Evolutionary conservation across 2,113 vertebrate species (phyloP).

Genomic region (Chaetura pelagica): DNA sequence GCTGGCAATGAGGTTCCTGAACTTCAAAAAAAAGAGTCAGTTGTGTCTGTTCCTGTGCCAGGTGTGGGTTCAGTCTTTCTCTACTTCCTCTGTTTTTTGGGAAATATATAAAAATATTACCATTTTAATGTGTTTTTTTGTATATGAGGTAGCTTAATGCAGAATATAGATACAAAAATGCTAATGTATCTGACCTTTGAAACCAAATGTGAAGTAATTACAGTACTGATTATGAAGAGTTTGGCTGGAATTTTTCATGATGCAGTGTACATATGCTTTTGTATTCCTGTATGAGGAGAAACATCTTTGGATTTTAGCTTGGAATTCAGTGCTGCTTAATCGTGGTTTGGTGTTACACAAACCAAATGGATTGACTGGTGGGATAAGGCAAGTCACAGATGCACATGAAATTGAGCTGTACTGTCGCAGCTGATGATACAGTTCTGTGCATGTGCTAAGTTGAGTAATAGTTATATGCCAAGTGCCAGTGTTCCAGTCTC

Average conservation of each 20-base stretch:
- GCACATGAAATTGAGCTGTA: background rate
- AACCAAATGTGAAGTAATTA: background rate
- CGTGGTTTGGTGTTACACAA: background rate
- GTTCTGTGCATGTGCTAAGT: background rate
- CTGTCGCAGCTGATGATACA: background rate
- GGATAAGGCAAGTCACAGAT: background rate
- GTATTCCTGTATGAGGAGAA: background rate
- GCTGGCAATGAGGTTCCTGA: slow-evolving; percentile 39
- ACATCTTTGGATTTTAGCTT: background rate
- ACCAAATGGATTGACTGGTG: background rate
- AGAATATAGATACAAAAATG: background rate
- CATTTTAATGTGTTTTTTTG: background rate
- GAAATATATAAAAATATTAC: background rate
- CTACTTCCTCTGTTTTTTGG: background rate
- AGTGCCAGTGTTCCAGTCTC: background rate
- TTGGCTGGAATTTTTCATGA: background rate
- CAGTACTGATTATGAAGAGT: background rate
- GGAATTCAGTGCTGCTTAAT: background rate
- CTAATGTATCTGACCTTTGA: background rate
- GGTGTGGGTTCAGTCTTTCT: slow-evolving; percentile 43
- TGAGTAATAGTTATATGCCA: background rate
- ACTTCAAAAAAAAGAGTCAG: background rate
- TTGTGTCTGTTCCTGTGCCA: slow-evolving; percentile 8
- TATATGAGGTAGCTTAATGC: background rate
- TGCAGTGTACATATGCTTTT: background rate